Evolutionary conservation across 2,113 vertebrate species (phyloP).

Genomic region (Dunckerocampus dactyliophorus): DNA sequence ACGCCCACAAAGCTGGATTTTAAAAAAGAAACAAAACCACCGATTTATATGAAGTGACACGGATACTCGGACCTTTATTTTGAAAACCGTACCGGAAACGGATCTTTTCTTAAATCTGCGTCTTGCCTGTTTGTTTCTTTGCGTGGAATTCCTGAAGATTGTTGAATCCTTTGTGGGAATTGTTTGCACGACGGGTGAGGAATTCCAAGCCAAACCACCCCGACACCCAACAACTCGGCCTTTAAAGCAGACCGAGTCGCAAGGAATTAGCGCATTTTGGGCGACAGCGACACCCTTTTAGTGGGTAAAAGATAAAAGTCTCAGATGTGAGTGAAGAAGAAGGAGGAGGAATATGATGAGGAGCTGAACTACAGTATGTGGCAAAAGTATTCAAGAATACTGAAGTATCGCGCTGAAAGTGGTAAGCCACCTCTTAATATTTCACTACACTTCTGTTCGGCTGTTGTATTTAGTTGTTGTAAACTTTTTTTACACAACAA

Average conservation of each 20-base stretch:
- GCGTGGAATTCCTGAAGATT: constrained; percentile 31
- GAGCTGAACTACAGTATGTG: constrained; percentile 36
- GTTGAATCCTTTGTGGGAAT: constrained; percentile 21
- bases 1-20: no score
- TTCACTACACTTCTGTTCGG: not conserved
- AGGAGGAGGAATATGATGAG: constrained; percentile 11
- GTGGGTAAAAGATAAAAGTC: no score
- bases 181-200: not conserved
- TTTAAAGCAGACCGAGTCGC: no score
- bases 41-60: no score
- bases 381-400: constrained; percentile 10
- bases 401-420: constrained; percentile 1
- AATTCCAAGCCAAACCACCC: not conserved
- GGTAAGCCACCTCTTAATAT: constrained; percentile 15
- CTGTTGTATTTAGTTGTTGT: not conserved
- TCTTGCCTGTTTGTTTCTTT: not conserved
- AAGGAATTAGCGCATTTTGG: no score
- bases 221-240: accelerated
- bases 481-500: not conserved
- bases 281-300: no score
- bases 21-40: no score
- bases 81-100: constrained; percentile 26
- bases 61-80: constrained; percentile 17
- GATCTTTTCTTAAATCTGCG: not conserved
- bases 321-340: constrained; percentile 8